These are phyloP conservation scores for Psephotus haematonotus DNA, from an alignment of 2,113 vertebrate genomes.

Conservation along the genomic window DNA sequence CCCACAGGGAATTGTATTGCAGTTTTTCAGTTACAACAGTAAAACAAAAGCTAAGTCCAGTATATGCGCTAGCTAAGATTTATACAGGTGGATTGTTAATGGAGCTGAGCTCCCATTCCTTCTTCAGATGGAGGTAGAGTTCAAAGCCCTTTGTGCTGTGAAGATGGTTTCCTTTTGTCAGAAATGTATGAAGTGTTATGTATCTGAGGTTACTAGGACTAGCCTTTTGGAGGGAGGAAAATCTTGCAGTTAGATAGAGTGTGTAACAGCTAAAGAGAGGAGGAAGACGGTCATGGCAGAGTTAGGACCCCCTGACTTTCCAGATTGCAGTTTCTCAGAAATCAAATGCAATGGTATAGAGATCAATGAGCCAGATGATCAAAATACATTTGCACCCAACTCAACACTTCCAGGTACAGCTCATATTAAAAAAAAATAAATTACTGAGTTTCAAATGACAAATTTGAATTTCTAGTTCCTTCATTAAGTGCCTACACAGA, in stretches of 20 bases:
- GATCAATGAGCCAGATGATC: not conserved
- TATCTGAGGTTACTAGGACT: not conserved
- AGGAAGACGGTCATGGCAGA: not conserved
- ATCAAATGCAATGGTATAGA: not conserved
- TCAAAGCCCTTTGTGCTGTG: not conserved
- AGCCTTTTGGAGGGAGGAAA: not conserved
- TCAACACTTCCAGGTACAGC: not conserved
- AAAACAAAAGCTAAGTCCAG: constrained; percentile 46
- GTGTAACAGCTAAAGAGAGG: not conserved
- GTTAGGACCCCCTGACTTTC: not conserved
- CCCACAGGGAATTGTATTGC: not conserved
- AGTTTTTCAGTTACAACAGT: constrained; percentile 17
- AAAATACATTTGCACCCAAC: not conserved
- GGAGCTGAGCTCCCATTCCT: not conserved
- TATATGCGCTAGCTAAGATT: not conserved
- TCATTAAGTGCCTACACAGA: constrained; percentile 34
- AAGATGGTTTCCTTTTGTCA: not conserved
- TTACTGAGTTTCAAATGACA: not conserved
- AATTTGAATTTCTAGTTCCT: constrained; percentile 56
- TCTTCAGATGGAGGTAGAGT: not conserved
- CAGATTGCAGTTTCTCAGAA: not conserved
- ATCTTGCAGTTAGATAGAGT: not conserved
- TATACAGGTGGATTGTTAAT: not conserved
- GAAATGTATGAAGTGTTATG: not conserved
- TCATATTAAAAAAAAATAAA: not conserved